phyloP scores from a whole-genome alignment of 2,113 vertebrate genomes.

The Triplophysa dalaica region DNA sequence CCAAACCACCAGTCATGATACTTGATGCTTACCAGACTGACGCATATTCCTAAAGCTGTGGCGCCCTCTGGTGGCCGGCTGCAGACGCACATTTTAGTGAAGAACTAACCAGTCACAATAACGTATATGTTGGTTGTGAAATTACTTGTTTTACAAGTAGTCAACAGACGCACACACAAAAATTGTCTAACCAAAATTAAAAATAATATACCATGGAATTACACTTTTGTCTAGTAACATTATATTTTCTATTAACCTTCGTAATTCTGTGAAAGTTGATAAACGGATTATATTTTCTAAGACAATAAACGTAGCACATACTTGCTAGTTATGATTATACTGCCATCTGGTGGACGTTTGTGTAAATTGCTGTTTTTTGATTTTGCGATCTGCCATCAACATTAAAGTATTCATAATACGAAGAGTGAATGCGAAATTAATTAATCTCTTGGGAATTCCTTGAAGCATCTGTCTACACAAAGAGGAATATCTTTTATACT shows the following conservation, averaged over 20 bases:
- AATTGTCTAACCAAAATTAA: too few relatives aligned
- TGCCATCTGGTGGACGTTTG: conserved; percentile 34
- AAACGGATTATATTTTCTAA: neutral
- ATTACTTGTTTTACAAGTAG: too few relatives aligned
- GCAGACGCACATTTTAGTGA: neutral
- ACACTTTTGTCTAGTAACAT: too few relatives aligned
- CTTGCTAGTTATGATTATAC: neutral
- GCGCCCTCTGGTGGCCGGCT: conserved; percentile 43
- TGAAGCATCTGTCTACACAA: conserved; percentile 1
- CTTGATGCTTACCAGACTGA: neutral
- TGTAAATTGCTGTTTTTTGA: neutral
- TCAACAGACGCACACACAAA: too few relatives aligned
- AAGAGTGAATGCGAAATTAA: conserved; percentile 29
- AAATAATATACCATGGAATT: too few relatives aligned
- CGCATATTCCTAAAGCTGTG: conserved; percentile 1
- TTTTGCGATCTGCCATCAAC: neutral
- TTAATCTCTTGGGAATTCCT: conserved; percentile 49
- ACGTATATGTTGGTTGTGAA: too few relatives aligned
- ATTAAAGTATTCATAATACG: neutral
- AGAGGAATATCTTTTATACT: neutral
- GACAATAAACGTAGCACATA: neutral
- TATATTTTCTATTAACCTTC: too few relatives aligned
- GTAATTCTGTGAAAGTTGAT: too few relatives aligned
- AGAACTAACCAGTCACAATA: neutral
- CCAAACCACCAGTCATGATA: neutral